Evolutionary conservation across 2,888 invertebrate species (phyloP).

Genomic region (Drosophila rellima): DNA sequence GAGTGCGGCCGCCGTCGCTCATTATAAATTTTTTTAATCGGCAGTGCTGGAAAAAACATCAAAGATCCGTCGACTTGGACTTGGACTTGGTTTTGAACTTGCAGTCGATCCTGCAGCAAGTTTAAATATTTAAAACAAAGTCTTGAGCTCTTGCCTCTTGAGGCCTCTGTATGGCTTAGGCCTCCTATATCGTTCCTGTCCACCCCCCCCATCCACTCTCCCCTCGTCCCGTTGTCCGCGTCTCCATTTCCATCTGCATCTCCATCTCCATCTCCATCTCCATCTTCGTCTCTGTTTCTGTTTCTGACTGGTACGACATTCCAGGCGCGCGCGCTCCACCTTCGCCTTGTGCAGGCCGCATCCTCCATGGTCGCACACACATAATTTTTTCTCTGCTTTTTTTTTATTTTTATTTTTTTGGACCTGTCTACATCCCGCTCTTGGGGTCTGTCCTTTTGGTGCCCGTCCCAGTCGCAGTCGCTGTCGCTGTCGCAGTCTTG

Average conservation of each 20-base stretch:
- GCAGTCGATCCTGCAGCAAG: slow-evolving; percentile 69
- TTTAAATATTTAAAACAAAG: slow-evolving; percentile 81
- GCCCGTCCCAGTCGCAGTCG: slow-evolving; percentile 22
- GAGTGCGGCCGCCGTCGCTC: slow-evolving; percentile 70
- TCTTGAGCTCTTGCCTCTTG: slow-evolving; percentile 54
- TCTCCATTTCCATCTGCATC: slow-evolving; percentile 12
- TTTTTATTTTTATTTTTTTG: slow-evolving; percentile 33
- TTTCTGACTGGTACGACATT: slow-evolving; percentile 66
- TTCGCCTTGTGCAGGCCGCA: slow-evolving; percentile 63
- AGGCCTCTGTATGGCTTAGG: slow-evolving; percentile 46
- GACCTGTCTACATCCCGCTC: slow-evolving; percentile 60
- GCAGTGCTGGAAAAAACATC: slow-evolving; percentile 74
- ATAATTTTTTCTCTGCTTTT: slow-evolving; percentile 62
- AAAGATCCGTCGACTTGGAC: slow-evolving; percentile 72
- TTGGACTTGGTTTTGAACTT: slow-evolving; percentile 52
- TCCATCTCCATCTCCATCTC: slow-evolving; percentile 42
- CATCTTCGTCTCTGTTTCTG: slow-evolving; percentile 59
- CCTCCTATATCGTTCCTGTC: slow-evolving; percentile 20
- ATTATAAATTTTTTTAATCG: slow-evolving; percentile 79
- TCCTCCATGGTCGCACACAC: slow-evolving; percentile 69
- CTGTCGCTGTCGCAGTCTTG: slow-evolving; percentile 36
- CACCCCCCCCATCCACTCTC: not conserved
- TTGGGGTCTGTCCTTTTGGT: slow-evolving; percentile 60
- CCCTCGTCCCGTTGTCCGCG: slow-evolving; percentile 2
- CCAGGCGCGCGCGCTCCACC: slow-evolving; percentile 77